phyloP scores from a whole-genome alignment of 2,797 vertebrate genomes.

The Ateles fusciceps region DNA sequence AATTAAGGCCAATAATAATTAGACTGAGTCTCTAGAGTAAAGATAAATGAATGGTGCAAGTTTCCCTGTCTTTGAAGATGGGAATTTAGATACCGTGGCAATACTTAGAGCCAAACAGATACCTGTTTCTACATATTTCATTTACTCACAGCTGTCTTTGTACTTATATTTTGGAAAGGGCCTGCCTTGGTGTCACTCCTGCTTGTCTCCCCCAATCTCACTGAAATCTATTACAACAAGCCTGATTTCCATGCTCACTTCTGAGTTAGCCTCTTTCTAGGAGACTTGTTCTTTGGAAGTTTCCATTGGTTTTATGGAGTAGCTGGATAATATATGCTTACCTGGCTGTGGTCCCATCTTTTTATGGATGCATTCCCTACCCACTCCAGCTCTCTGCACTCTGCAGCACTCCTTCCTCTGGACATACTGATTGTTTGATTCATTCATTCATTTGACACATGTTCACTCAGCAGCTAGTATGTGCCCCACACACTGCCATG shows the following conservation, averaged over 20 bases:
- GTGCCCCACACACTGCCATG: neutral
- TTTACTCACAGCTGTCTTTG: neutral
- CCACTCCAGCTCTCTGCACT: neutral
- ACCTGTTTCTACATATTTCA: neutral
- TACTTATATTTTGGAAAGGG: neutral
- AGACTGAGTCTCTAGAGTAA: neutral
- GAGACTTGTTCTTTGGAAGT: neutral
- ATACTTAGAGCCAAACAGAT: neutral
- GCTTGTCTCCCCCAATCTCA: neutral
- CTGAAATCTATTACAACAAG: neutral
- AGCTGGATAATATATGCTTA: neutral
- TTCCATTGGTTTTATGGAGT: neutral
- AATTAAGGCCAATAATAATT: neutral
- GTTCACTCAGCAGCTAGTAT: neutral
- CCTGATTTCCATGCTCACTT: neutral
- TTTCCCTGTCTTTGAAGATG: neutral
- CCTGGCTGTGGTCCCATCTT: neutral
- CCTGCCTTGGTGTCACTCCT: neutral
- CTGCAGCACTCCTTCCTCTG: neutral
- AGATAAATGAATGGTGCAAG: neutral
- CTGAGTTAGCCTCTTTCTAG: neutral
- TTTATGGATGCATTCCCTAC: neutral
- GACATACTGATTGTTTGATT: neutral
- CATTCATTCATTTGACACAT: neutral
- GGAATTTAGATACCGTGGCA: neutral